Evolutionary conservation across 2,113 vertebrate species (phyloP), one percentile per base, ranked within the genome.

Genomic region (Pycnonotus jocosus): DNA sequence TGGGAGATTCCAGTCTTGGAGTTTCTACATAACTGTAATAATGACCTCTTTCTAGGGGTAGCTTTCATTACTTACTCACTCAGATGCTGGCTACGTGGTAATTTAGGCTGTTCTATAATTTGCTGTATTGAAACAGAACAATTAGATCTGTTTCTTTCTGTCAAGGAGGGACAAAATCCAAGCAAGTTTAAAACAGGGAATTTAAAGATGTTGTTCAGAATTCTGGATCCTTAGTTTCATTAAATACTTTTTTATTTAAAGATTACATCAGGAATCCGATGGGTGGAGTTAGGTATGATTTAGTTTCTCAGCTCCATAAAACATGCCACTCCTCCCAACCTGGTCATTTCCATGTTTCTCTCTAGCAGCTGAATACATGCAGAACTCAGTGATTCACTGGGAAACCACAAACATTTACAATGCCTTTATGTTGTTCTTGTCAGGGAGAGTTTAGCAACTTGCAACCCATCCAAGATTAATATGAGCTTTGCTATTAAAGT

Each of bases 1-100:
- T 68, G 51, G 61, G 69, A 92, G 76, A 94, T 88, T 95, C 86
- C 88, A 89, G 60, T 27, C 56, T 31, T 88, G 83, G 47, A 92
- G 72, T 89, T 84, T 42, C 80, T 86, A 30, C 0, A 2, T 80
- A 85, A 54, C 94, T 93, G 74, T 58, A 88, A 61, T 58, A 65
- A 47, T 91, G 66, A 58, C 44, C 42, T 91, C 69, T 85, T 74
- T 60, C 40, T 86, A 70, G 70, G 53, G 40, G 79, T 62, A 38
- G 82, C 71, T 92, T 91, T 77, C 54, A 33, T 89, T 31, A 10
- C 35, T 65, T 53, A 11, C n/a, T 81, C 37, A 76, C 73, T 80
- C 53, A 90, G 61, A 48, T 79, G 35, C 53, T 60, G 45, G 48
- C 86, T 95, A 56, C 10, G 0, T 57, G 81, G 62, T 61, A 38